Conservation (phyloP, 2,888 invertebrate species). For the Drosophila meridionalis region DNA sequence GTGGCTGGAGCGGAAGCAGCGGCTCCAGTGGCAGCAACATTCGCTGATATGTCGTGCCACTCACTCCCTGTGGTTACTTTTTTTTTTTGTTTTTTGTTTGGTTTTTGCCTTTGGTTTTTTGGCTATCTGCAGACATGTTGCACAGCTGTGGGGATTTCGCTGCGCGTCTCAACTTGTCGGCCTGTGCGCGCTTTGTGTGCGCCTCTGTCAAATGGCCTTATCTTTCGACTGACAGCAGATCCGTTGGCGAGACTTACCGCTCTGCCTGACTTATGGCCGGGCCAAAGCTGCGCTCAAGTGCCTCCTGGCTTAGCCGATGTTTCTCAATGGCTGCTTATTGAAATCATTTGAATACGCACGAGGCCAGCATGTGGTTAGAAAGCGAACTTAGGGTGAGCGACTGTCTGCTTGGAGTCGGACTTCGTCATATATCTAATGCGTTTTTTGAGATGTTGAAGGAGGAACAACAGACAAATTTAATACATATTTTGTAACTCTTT, state of each 20-base stretch:
- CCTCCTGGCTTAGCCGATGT: conserved; percentile 53
- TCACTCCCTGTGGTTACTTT: conserved; percentile 6
- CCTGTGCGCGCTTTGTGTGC: conserved; percentile 49
- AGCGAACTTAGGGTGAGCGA: conserved; percentile 21
- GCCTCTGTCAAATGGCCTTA: conserved; percentile 64
- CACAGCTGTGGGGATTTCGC: conserved; percentile 32
- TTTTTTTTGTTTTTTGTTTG: conserved; percentile 14
- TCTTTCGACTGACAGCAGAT: conserved; percentile 68
- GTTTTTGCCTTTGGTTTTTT: background rate
- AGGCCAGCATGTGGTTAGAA: conserved; percentile 35
- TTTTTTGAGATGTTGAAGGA: background rate
- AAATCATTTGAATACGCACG: conserved; percentile 54
- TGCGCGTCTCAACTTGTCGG: conserved; percentile 51
- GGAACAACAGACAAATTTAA: background rate
- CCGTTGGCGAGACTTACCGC: conserved; percentile 41
- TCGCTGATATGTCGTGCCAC: conserved; percentile 51
- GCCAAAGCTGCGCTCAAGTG: conserved; percentile 45
- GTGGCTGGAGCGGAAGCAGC: conserved; percentile 38
- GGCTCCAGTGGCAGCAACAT: conserved; percentile 46
- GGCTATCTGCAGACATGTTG: conserved; percentile 50
- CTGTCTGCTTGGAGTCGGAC: background rate
- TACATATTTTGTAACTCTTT: background rate
- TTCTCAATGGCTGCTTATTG: conserved; percentile 58
- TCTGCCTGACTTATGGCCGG: conserved; percentile 27
- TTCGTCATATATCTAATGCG: background rate